These are phyloP conservation scores for Lethenteron reissneri DNA, from an alignment of 2,113 vertebrate species.

Conservation along the genomic window DNA sequence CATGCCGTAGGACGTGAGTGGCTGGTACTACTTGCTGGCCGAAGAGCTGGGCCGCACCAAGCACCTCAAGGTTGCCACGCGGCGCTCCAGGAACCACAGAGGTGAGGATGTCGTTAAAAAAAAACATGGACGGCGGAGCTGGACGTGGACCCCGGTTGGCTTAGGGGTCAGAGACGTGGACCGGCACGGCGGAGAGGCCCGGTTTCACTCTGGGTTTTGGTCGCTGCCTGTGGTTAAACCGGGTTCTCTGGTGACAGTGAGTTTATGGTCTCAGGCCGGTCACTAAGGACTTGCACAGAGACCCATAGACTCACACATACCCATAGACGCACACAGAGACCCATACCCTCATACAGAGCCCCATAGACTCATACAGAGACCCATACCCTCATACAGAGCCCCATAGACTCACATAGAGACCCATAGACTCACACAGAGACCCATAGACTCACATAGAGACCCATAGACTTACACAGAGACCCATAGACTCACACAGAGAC, in stretches of 20 bases:
- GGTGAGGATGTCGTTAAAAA: not conserved
- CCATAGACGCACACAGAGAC: not conserved
- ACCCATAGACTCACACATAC: not conserved
- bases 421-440: not conserved
- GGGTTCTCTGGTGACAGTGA: too few relatives aligned
- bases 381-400: not conserved
- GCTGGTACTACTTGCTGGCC: constrained; percentile 63
- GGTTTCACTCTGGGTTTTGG: too few relatives aligned
- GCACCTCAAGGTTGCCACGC: constrained; percentile 45
- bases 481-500: not conserved
- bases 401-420: not conserved
- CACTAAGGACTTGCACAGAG: too few relatives aligned
- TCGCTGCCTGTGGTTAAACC: too few relatives aligned
- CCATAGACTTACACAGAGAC: not conserved
- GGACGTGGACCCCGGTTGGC: too few relatives aligned
- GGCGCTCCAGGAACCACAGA: constrained; percentile 13
- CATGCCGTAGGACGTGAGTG: constrained; percentile 30
- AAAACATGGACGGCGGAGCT: too few relatives aligned
- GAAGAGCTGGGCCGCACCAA: constrained; percentile 51
- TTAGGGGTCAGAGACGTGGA: too few relatives aligned
- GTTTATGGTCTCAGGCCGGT: too few relatives aligned
- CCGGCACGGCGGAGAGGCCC: too few relatives aligned
- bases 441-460: not conserved
- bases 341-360: too few relatives aligned
- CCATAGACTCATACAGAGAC: not conserved